phyloP scores from a whole-genome alignment of 2,888 invertebrate genomes.

The Synergus gifuensis region DNA sequence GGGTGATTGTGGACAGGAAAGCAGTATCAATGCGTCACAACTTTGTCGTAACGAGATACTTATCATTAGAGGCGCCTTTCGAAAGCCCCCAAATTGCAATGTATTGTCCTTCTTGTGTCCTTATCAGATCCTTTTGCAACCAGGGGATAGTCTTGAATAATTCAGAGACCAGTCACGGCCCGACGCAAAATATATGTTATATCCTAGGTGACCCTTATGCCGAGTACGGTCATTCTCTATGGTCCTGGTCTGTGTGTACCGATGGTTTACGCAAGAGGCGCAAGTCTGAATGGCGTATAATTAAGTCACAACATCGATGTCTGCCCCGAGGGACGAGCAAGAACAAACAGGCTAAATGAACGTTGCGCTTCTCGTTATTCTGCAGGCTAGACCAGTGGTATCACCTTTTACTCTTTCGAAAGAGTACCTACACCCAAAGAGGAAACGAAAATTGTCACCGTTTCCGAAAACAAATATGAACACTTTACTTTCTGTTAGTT shows the following conservation, averaged over 20 bases:
- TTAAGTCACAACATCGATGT: constrained; percentile 76
- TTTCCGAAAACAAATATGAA: constrained; percentile 24
- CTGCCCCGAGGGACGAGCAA: constrained; percentile 68
- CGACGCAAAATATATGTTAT: constrained; percentile 47
- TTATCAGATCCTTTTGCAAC: constrained; percentile 59
- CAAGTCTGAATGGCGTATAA: constrained; percentile 76
- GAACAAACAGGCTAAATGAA: constrained; percentile 77
- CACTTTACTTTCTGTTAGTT: not conserved
- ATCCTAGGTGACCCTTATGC: constrained; percentile 52
- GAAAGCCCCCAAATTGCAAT: constrained; percentile 64
- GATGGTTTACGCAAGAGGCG: constrained; percentile 71
- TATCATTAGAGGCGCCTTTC: constrained; percentile 67
- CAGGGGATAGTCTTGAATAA: constrained; percentile 68
- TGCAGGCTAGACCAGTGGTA: constrained; percentile 47
- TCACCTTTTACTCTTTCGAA: constrained; percentile 44
- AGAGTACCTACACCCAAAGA: constrained; percentile 23
- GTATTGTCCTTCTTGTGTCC: constrained; percentile 61
- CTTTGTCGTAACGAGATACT: constrained; percentile 71
- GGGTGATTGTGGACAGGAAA: not conserved
- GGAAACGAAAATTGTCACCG: constrained; percentile 7
- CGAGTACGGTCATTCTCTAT: constrained; percentile 65
- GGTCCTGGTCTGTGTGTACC: constrained; percentile 59
- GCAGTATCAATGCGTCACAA: constrained; percentile 68
- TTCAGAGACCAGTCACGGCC: constrained; percentile 60
- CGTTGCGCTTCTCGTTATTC: constrained; percentile 68